Base-by-base conservation (phyloP, 2,797 vertebrate genomes). In the Philypnodon macrostomus region DNA sequence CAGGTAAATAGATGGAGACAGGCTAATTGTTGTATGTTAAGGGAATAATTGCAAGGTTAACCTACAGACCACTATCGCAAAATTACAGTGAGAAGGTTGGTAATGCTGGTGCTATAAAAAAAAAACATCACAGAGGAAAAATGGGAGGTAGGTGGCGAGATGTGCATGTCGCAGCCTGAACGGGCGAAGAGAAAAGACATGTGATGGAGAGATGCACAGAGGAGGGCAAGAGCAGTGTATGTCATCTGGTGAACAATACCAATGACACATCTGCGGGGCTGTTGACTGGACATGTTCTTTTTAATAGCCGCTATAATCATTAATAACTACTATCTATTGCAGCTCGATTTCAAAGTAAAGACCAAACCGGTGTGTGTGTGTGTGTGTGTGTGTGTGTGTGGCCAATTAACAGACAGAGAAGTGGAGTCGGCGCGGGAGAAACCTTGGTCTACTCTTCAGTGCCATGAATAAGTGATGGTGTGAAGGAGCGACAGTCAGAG, bases 391-490 rank as follows among this genome's bases (percentile, higher is more conserved):
- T 4, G 40, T 16, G 24, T n/a, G 44, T 10, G 29, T 13, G 45
- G n/a, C n/a, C 45, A 34, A 47, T 47, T 47, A 47, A 24, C 30
- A 47, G 18, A 47, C 45, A 32, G 45, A 24, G 15, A 33, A 23
- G 19, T 32, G 42, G 29, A 45, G 30, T 1, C 31, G 5, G 8
- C 19, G 18, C 11, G 18, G 35, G 60, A 58, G 72, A 61, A 74
- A 64, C 66, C 80, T 73, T 59, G 63, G 59, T 81, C 71, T 78
- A 82, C 84, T 80, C 77, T 79, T 85, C 72, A 67, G 74, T 76
- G 79, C 66, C 85, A 83, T 80, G 66, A 84, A 82, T 81, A 80
- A 77, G 67, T 80, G 77, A 80, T 79, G 71, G 62, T 67, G 75
- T 75, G 73, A 70, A 70, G 77, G 80, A 79, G 80, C 47, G 68